Percentiles rank a stretch among this genome's conserved stretches.
These are phyloP conservation scores for Caenorhabditis doughertyi DNA, from an alignment of 2,888 invertebrate genomes.

Conservation along the genomic window DNA sequence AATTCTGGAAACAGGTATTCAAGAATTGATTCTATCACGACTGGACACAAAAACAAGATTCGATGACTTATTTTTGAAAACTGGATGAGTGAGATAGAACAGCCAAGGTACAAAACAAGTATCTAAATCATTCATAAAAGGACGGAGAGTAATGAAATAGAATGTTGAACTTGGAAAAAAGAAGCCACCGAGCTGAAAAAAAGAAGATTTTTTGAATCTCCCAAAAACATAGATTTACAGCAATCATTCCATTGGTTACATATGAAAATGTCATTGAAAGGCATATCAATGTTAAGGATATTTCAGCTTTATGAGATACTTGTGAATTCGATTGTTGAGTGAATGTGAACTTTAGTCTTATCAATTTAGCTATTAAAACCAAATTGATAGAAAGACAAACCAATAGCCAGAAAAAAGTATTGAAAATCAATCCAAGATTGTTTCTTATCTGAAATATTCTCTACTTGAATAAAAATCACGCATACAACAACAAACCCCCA, in stretches of 20 bases:
- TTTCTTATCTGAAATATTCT: conserved; percentile 17
- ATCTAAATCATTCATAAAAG: conserved; percentile 39
- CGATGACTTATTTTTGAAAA: neutral
- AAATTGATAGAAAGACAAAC: neutral
- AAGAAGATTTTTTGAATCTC: too few species aligned
- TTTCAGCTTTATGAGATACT: conserved; percentile 23
- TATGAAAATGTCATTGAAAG: conserved; percentile 41
- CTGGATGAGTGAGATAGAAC: conserved; percentile 38
- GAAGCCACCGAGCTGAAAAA: conserved; percentile 7
- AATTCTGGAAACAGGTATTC: too few species aligned
- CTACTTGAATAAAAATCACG: neutral
- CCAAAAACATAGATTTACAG: too few species aligned
- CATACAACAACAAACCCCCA: neutral
- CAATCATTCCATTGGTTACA: conserved; percentile 33
- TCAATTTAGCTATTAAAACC: conserved; percentile 5
- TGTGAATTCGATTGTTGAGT: conserved; percentile 5
- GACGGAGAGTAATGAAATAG: conserved; percentile 8
- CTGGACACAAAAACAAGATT: neutral
- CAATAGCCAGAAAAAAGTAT: conserved; percentile 28
- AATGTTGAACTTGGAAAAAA: conserved; percentile 9
- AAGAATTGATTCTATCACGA: conserved; percentile 15
- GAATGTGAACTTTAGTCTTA: neutral
- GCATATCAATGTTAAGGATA: conserved; percentile 26
- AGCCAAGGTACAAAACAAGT: conserved; percentile 26
- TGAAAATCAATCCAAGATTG: conserved; percentile 5